phyloP scores from a whole-genome alignment of 2,113 vertebrate genomes.

The Eidolon helvum region DNA sequence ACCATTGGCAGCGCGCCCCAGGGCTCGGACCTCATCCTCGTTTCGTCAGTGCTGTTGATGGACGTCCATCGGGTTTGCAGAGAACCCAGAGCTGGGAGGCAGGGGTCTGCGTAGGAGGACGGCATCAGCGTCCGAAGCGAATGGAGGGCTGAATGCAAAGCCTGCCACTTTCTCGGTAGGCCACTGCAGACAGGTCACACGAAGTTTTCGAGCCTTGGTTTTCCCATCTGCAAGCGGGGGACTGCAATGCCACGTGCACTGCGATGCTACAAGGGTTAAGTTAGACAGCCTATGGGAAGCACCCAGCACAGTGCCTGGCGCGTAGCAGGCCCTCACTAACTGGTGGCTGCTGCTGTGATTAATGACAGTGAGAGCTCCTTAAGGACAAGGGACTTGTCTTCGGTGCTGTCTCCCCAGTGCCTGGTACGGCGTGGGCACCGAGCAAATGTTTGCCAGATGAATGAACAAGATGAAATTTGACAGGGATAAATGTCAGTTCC shows the following conservation, averaged over 20 bases:
- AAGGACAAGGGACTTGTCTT: not conserved
- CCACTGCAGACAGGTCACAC: not conserved
- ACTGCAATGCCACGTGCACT: not conserved
- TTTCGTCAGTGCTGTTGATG: not conserved
- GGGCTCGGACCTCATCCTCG: not conserved
- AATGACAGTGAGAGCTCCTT: not conserved
- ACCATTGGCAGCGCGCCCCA: not conserved
- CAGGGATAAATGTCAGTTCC: conserved; percentile 75
- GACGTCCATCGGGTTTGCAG: not conserved
- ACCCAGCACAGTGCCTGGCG: not conserved
- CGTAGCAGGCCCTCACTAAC: not conserved
- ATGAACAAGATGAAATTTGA: conserved; percentile 65
- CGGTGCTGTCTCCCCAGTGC: not conserved
- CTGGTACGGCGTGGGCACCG: conserved; percentile 53
- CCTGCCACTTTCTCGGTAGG: not conserved
- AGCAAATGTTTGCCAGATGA: conserved; percentile 72
- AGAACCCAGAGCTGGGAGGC: not conserved
- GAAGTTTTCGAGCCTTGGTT: not conserved
- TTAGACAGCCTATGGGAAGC: rapidly evolving
- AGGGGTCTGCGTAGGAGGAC: not conserved
- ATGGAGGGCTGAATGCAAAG: rapidly evolving
- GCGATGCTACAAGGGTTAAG: not conserved
- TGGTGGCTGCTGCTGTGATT: not conserved
- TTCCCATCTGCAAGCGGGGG: not conserved
- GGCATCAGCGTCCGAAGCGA: not conserved